Percentiles rank a stretch among this genome's conserved stretches.
Conservation (phyloP, 2,888 invertebrate species). For the Dinocampus coccinellae region DNA sequence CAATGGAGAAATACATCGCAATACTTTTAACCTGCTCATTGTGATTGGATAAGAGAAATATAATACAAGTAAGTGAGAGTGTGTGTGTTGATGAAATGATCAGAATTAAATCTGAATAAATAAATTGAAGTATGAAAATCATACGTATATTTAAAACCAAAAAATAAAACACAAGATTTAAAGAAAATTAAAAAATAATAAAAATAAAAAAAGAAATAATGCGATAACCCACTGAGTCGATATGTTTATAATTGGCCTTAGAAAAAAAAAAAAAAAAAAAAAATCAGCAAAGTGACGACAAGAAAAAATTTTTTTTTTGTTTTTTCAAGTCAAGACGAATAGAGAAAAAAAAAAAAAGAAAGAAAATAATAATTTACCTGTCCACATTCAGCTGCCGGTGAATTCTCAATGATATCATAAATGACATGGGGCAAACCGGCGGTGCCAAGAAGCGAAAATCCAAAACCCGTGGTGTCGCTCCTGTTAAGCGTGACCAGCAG, state of each 20-base stretch:
- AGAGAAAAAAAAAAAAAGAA: no score
- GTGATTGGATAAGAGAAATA: conserved; percentile 1
- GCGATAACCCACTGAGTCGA: conserved; percentile 32
- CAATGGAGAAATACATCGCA: conserved; percentile 24
- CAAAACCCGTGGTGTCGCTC: conserved; percentile 89
- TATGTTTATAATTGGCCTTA: conserved; percentile 20
- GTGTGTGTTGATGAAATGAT: neutral
- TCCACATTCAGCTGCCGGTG: conserved; percentile 91
- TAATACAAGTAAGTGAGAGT: no score
- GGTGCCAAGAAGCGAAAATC: conserved; percentile 91
- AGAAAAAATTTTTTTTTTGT: neutral
- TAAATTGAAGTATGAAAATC: neutral
- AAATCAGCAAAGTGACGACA: conserved; percentile 3
- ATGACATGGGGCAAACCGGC: conserved; percentile 94
- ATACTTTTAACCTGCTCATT: conserved; percentile 5
- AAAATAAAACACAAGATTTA: no score
- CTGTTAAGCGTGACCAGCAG: conserved; percentile 89
- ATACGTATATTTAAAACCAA: no score
- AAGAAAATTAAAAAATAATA: conserved; percentile 7
- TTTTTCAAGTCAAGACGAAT: no score
- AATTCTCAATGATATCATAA: conserved; percentile 93
- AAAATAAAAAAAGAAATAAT: neutral
- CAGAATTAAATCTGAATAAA: neutral
- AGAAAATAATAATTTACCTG: conserved; percentile 75
- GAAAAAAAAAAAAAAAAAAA: neutral